Percentiles rank a stretch among this genome's conserved stretches.
Conservation (phyloP, 2,113 vertebrate genomes). For the Carettochelys insculpta region DNA sequence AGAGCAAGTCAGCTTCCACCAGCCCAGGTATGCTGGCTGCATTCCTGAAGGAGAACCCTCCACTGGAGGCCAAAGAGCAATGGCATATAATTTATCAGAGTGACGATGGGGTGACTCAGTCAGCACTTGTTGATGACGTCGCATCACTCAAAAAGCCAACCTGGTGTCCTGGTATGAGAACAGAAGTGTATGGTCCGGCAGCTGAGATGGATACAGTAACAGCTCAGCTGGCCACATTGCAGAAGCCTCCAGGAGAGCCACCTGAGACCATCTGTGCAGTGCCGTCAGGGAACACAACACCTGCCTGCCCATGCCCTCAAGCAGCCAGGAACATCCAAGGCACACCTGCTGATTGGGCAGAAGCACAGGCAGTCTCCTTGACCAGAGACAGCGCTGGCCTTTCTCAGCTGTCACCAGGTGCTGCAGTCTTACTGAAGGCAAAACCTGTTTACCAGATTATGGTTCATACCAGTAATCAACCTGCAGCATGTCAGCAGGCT, state of each 20-base stretch:
- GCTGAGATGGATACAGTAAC: slow-evolving; percentile 54
- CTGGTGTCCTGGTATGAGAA: neutral
- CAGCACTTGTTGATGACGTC: slow-evolving; percentile 18
- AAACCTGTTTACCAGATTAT: slow-evolving; percentile 78
- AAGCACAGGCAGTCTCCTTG: neutral
- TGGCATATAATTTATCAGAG: slow-evolving; percentile 77
- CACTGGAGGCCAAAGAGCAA: slow-evolving; percentile 67
- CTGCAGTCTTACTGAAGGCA: slow-evolving; percentile 41
- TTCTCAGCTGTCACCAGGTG: neutral
- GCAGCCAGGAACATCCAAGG: neutral
- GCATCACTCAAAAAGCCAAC: neutral
- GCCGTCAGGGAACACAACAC: neutral
- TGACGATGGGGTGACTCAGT: neutral
- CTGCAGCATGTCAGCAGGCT: neutral
- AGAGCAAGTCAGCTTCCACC: slow-evolving; percentile 87
- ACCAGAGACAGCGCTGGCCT: neutral
- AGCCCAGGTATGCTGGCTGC: slow-evolving; percentile 89
- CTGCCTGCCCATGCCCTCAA: neutral
- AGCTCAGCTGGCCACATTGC: neutral
- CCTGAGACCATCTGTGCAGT: slow-evolving; percentile 26
- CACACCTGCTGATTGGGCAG: neutral
- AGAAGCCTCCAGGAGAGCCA: slow-evolving; percentile 26
- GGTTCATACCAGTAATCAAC: slow-evolving; percentile 54
- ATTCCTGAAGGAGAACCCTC: slow-evolving; percentile 61
- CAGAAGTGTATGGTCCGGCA: slow-evolving; percentile 43